Evolutionary conservation across 92 coral and sea anemone species (phyloP), one percentile per base, ranked within the genome.

Genomic region (Virgularia gustaviana): DNA sequence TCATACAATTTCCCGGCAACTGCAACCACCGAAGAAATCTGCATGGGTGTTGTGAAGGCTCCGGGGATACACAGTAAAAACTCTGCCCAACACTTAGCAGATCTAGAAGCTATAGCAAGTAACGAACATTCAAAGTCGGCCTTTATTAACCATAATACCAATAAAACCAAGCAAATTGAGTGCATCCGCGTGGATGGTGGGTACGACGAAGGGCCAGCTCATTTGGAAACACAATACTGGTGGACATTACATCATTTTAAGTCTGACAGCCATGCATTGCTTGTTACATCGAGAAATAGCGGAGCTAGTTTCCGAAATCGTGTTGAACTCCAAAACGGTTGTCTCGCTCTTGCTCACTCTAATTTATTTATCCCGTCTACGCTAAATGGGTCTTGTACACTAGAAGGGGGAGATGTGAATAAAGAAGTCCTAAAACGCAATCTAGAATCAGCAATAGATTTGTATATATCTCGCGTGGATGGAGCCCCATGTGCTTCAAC

Each of bases 31-130:
- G 83, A 81, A 8, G 88, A 87, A 65, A 49, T 79, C 20, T 83
- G 91, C 36, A 55, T 57, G 44, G 88, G 88, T 39, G 79, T 87
- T 1, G 86, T 87, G 0, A 87, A 87, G 72, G 91, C 88, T 33
- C 24, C 79, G 43, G 73, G 52, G 10, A 70, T 83, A 13, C 67
- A 42, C 57, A 18, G 51, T 4, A 87, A 87, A 36, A 59, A 62
- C 51, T 53, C 88, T 1, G 83, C 83, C 13, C 91, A 83, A 61
- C 91, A 83, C 74, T 59, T 72, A 37, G 79, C 90, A 6, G 85
- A 86, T 49, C 37, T 86, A 13, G 30, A 78, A 63, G 34, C 63
- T 45, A 5, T 86, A 28, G 62, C 76, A 45, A 36, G 79, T 11
- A 38, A 68, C 35, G 83, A 83, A 15, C 13, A 33, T 4, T 25